A percentile compares a stretch with the other conserved stretches of the same genome.
phyloP scores from a whole-genome alignment of 2,113 vertebrate species.

The Lanius ludovicianus region DNA sequence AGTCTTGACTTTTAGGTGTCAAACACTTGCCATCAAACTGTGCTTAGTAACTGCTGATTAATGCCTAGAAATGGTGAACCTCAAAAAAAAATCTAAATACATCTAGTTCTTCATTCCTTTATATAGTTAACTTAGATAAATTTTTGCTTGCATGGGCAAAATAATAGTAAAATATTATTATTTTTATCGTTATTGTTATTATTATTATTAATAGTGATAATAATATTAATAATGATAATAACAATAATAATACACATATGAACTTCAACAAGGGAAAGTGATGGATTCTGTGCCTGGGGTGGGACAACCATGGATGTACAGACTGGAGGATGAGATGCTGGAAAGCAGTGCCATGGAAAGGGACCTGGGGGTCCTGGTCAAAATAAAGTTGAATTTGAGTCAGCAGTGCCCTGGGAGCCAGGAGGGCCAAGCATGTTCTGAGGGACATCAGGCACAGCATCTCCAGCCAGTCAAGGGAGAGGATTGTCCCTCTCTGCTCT shows the following conservation, averaged over 20 bases:
- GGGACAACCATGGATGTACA: background rate
- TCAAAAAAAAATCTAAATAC: background rate
- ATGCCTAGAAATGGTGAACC: background rate
- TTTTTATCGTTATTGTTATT: too few relatives aligned
- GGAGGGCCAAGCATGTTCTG: background rate
- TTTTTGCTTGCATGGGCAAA: background rate
- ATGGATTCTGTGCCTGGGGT: background rate
- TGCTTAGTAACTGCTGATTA: background rate
- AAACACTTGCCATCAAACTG: background rate
- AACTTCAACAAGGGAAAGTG: background rate
- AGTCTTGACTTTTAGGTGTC: background rate
- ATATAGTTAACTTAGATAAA: background rate
- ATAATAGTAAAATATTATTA: background rate
- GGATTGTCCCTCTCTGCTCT: too few relatives aligned
- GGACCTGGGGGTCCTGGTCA: too few relatives aligned
- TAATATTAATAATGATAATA: background rate
- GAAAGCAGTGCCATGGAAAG: background rate
- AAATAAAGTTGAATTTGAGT: background rate
- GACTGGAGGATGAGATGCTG: background rate
- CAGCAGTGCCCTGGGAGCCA: background rate
- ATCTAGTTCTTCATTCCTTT: background rate
- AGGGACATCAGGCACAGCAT: background rate
- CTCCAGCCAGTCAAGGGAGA: background rate
- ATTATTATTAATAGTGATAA: background rate
- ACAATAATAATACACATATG: background rate